Percentiles rank a stretch among this genome's conserved stretches.
Conservation (phyloP, 2,888 invertebrate species). For the Pecten maximus region DNA sequence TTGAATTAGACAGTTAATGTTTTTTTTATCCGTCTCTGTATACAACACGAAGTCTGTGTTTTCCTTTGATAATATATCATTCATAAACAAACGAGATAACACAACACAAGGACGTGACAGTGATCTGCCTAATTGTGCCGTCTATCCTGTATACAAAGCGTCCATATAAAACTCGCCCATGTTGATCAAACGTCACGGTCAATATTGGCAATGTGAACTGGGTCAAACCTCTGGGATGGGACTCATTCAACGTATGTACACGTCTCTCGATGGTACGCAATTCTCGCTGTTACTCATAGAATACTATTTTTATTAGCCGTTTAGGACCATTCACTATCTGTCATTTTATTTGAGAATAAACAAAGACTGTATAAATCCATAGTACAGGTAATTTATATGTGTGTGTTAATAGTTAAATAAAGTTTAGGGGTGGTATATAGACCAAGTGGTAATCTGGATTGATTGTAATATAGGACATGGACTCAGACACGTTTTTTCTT, state of each 20-base stretch:
- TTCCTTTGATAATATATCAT: neutral
- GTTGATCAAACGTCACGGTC: constrained; percentile 33
- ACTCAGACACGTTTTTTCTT: neutral
- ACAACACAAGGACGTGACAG: neutral
- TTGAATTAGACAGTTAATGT: too few relatives aligned
- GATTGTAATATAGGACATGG: neutral
- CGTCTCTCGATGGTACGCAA: neutral
- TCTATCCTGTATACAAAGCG: neutral
- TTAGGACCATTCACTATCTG: constrained; percentile 3
- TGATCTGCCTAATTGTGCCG: neutral
- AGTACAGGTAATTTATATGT: neutral
- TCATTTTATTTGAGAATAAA: constrained; percentile 35
- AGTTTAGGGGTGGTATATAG: neutral
- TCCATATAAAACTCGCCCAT: neutral
- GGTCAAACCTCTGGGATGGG: neutral
- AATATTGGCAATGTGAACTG: constrained; percentile 5
- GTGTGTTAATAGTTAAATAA: neutral
- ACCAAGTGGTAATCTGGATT: neutral
- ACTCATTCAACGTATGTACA: neutral
- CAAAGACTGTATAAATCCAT: neutral
- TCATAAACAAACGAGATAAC: neutral
- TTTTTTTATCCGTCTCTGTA: too few relatives aligned
- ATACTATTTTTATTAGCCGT: constrained; percentile 24
- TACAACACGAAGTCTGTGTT: neutral
- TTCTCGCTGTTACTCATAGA: neutral